Conservation (phyloP, 2,113 vertebrate genomes). For the Thalassoma bifasciatum region DNA sequence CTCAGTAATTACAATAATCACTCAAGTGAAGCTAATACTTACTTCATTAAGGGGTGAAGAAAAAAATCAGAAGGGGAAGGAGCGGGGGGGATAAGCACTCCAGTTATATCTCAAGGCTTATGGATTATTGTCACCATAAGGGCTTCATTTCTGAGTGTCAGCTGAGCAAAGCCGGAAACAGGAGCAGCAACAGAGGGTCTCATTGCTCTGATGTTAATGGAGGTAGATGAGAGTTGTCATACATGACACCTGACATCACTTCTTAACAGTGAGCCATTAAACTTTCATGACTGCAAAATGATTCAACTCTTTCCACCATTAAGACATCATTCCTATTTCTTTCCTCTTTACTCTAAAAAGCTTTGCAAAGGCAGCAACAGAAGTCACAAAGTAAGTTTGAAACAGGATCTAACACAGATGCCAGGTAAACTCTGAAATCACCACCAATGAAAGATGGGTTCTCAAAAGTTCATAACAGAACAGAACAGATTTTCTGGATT, state of each 20-base stretch:
- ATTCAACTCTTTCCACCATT: background rate
- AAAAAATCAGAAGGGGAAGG: slow-evolving; percentile 12
- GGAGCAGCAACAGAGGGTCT: slow-evolving; percentile 15
- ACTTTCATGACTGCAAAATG: background rate
- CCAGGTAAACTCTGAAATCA: background rate
- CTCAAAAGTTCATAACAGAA: background rate
- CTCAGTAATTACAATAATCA: slow-evolving; percentile 81
- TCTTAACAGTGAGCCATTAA: background rate
- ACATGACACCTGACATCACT: background rate
- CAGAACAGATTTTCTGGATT: background rate
- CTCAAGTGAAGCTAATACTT: slow-evolving; percentile 77
- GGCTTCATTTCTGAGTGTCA: slow-evolving; percentile 39
- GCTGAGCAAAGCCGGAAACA: slow-evolving; percentile 25
- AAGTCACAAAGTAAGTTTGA: background rate
- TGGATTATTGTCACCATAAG: slow-evolving; percentile 55
- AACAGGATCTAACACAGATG: background rate
- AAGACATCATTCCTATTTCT: background rate
- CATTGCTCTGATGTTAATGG: background rate
- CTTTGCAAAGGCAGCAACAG: background rate
- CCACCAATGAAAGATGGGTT: background rate
- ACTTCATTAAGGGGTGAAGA: slow-evolving; percentile 69
- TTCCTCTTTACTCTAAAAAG: background rate
- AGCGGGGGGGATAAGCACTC: slow-evolving; percentile 20
- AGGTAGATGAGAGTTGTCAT: background rate
- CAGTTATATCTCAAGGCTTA: slow-evolving; percentile 36